Evolutionary conservation across 2,113 vertebrate species (phyloP).

Genomic region (Panurus biarmicus): DNA sequence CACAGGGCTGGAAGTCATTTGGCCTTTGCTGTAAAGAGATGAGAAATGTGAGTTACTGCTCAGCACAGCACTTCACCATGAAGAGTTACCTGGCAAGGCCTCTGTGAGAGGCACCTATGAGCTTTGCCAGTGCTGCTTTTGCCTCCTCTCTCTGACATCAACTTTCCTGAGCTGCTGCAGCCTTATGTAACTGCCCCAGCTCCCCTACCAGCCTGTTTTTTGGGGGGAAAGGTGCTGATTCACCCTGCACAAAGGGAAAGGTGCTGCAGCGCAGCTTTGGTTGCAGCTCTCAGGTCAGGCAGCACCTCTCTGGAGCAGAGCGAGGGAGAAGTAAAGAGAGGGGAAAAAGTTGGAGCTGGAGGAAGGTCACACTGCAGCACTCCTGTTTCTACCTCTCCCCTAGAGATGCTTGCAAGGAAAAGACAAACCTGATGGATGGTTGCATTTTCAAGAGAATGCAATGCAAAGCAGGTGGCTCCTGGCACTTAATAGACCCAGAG

Average conservation of each 20-base stretch:
- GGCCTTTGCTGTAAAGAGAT: background rate
- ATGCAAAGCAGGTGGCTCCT: background rate
- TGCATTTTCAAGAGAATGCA: background rate
- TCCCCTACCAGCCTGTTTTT: background rate
- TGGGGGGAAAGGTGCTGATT: constrained; percentile 24
- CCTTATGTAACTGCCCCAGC: constrained; percentile 30
- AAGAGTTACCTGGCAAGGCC: background rate
- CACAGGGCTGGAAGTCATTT: background rate
- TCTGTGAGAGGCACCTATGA: background rate
- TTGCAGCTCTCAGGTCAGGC: background rate
- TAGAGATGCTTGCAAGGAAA: background rate
- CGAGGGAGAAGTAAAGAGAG: background rate
- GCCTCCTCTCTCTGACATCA: background rate
- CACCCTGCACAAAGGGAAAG: background rate
- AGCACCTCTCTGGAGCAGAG: background rate
- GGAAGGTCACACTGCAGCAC: background rate
- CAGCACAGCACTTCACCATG: background rate
- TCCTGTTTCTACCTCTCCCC: background rate
- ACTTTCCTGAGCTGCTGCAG: background rate
- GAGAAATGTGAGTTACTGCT: background rate
- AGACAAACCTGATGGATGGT: background rate
- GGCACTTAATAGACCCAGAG: background rate
- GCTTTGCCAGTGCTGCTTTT: background rate
- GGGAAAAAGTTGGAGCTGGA: background rate
- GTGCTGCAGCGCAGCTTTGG: background rate